These are phyloP conservation scores for Parthenolecanium corni DNA, from an alignment of 2,888 invertebrate species.

Conservation along the genomic window DNA sequence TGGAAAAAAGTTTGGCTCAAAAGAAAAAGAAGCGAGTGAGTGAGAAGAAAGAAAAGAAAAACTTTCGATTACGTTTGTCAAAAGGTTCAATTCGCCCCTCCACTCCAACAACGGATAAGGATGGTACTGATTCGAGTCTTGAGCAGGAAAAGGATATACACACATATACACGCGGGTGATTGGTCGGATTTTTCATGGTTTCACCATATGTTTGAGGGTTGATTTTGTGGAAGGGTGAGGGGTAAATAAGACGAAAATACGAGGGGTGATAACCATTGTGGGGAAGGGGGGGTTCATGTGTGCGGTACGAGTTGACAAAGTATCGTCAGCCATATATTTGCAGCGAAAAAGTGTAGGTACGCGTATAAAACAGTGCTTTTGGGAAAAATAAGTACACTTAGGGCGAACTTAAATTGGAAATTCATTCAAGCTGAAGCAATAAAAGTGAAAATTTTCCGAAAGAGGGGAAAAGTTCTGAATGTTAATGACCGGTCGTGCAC, in stretches of 20 bases:
- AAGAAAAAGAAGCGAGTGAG: too few relatives aligned
- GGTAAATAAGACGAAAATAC: background rate
- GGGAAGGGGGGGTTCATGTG: background rate
- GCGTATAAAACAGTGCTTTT: slow-evolving; percentile 25
- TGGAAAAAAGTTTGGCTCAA: too few relatives aligned
- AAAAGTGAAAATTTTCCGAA: slow-evolving; percentile 25
- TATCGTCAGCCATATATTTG: background rate
- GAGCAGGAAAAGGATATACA: background rate
- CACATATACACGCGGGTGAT: background rate
- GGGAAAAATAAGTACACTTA: slow-evolving; percentile 26
- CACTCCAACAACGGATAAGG: too few relatives aligned
- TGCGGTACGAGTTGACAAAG: slow-evolving; percentile 19
- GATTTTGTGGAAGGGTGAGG: too few relatives aligned
- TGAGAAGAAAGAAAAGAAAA: too few relatives aligned
- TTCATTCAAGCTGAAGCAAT: slow-evolving; percentile 27
- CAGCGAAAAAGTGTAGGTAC: background rate
- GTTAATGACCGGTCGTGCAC: slow-evolving; percentile 26
- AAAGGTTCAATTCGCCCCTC: too few relatives aligned
- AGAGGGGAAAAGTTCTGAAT: slow-evolving; percentile 19
- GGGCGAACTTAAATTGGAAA: slow-evolving; percentile 27
- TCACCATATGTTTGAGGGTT: background rate
- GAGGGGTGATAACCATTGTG: too few relatives aligned
- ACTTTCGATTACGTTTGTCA: too few relatives aligned
- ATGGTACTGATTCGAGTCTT: background rate
- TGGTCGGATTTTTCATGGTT: too few relatives aligned